Evolutionary conservation across 2,888 invertebrate species (phyloP), one percentile per base, ranked within the genome.

Genomic region (Unio delphinus): DNA sequence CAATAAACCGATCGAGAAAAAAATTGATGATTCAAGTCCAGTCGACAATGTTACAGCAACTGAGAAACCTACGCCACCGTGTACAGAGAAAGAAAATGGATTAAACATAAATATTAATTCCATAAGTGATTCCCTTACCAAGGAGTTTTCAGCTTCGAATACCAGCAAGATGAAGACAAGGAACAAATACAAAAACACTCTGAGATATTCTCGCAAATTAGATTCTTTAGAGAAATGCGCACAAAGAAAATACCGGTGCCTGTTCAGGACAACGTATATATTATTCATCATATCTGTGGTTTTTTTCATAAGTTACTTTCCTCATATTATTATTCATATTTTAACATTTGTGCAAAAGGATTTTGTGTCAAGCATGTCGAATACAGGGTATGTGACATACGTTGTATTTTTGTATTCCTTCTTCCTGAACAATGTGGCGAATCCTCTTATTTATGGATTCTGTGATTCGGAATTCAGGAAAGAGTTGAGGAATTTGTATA

Each of bases 391-490:
- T 23, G 74, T 76, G 26, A 11, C 77, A 6, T 83, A 81, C 67
- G 81, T 83, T 64, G 79, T 80, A 11, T 80, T 83, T 54, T 76
- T 84, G 18, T 78, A 83, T 68, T 82, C 82, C 15, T 83, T 80
- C 66, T 82, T 84, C 30, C 73, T 85, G 28, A 86, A 85, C 74
- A 80, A 79, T 65, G 74, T 80, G 56, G 72, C 80, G 8, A 86
- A 86, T 67, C 75, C 81, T 30, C 77, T 84, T 58, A 80, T 86
- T 34, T 86, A 86, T 68, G 81, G 84, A 17, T 82, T 83, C 66
- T 81, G 79, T 65, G 83, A 83, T 72, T 65, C 69, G 8, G 75
- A 80, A 45, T 86, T 86, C 64, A 72, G 82, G 30, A 65, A 65
- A 23, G 82, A 82, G 67, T 66, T 80, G n/a, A 75, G 55, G 18